Conservation (phyloP, 1,140 invertebrate species). For the Ceratosolen fusciceps region DNA sequence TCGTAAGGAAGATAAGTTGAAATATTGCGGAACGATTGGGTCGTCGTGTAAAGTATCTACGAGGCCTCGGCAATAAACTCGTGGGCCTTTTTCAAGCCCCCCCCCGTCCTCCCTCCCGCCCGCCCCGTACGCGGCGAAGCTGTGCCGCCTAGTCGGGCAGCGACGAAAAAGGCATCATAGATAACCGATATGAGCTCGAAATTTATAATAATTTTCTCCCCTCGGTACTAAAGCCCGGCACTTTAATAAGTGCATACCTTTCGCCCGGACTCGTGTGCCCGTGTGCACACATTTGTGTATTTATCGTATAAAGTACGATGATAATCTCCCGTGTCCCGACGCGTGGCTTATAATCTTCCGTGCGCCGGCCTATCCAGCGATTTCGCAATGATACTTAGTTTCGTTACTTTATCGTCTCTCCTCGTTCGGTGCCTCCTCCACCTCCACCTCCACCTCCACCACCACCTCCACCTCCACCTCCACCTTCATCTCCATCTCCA, state of each 20-base stretch:
- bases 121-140: too few relatives aligned
- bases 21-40: constrained; percentile 30
- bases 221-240: neutral
- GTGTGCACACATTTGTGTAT: constrained; percentile 33
- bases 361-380: constrained; percentile 33
- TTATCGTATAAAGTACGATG: constrained; percentile 48
- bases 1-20: constrained; percentile 13
- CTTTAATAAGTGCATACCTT: constrained; percentile 39
- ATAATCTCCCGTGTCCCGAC: constrained; percentile 43
- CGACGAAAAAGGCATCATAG: constrained; percentile 34
- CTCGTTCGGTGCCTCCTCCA: neutral
- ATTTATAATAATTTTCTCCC: constrained; percentile 43
- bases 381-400: constrained; percentile 60
- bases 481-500: neutral
- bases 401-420: constrained; percentile 58
- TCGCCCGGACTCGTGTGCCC: neutral
- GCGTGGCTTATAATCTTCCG: constrained; percentile 45
- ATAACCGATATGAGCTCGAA: constrained; percentile 43
- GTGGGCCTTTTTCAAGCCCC: neutral
- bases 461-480: neutral
- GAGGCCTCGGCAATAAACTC: constrained; percentile 18
- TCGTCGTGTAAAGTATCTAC: constrained; percentile 21
- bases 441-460: neutral
- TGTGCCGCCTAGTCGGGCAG: neutral
- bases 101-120: too few relatives aligned